Evolutionary conservation across 2,797 vertebrate species (phyloP).

Genomic region (Notolabrus celidotus): DNA sequence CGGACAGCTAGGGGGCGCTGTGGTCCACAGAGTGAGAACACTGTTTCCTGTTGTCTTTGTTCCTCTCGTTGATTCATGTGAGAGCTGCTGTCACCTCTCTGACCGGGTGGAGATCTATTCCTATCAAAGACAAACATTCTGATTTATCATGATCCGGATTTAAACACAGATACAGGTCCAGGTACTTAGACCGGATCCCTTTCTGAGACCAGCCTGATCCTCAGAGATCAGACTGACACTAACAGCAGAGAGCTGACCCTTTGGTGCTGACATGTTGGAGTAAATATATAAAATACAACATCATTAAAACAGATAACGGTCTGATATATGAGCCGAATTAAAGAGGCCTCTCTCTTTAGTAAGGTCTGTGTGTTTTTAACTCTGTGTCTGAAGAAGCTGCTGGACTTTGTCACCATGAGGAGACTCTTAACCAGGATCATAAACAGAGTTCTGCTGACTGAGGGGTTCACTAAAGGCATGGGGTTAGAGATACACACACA

Average conservation of each 20-base stretch:
- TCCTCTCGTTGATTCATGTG: too few relatives aligned
- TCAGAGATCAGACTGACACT: too few relatives aligned
- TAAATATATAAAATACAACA: not conserved
- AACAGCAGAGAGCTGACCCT: too few relatives aligned
- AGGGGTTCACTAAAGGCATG: constrained; percentile 35
- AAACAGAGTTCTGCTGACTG: constrained; percentile 58
- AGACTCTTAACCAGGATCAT: constrained; percentile 68
- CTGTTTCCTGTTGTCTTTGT: too few relatives aligned
- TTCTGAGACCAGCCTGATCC: not conserved
- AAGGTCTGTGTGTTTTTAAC: constrained; percentile 37
- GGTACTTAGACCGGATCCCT: not conserved
- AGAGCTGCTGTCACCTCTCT: too few relatives aligned
- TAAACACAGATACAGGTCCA: too few relatives aligned
- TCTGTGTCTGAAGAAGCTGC: constrained; percentile 33
- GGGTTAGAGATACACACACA: constrained; percentile 47
- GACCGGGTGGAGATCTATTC: too few relatives aligned
- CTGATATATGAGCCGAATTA: constrained; percentile 29
- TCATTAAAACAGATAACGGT: accelerated
- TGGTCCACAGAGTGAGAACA: too few relatives aligned
- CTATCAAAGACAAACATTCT: too few relatives aligned
- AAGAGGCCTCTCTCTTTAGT: accelerated
- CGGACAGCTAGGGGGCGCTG: too few relatives aligned
- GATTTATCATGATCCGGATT: too few relatives aligned
- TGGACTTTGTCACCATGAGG: constrained; percentile 63
- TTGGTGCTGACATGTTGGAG: not conserved